A percentile compares a stretch with the other conserved stretches of the same genome.
Evolutionary conservation across 2,888 invertebrate genomes (phyloP).

Genomic region (Serrognathus titanus): DNA sequence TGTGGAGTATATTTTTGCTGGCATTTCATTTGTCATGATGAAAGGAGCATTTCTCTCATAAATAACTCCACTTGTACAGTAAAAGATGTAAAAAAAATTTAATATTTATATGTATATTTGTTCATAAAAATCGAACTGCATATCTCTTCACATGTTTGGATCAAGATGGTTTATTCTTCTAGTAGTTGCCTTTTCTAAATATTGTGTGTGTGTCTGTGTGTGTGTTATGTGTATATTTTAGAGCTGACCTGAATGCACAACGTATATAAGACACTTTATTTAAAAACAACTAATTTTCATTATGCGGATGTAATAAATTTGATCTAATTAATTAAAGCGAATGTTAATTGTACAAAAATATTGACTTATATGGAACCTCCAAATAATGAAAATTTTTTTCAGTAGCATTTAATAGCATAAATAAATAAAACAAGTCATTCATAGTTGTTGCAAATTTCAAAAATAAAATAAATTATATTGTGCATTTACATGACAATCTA

Average conservation of each 20-base stretch:
- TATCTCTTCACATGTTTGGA: background rate
- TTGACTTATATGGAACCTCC: no score
- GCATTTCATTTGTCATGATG: conserved; percentile 2
- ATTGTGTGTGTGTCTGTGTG: background rate
- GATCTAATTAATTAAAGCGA: no score
- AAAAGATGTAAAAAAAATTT: background rate
- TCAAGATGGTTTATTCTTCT: background rate
- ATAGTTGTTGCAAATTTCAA: background rate
- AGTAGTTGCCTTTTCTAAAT: conserved; percentile 1
- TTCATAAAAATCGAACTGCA: background rate
- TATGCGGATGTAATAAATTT: no score
- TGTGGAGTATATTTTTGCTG: conserved; percentile 18
- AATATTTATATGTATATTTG: conserved; percentile 5
- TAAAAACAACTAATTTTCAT: no score
- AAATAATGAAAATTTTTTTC: no score
- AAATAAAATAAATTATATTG: background rate
- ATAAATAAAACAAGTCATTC: background rate
- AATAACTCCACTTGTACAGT: conserved; percentile 5
- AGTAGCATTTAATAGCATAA: no score
- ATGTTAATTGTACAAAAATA: no score
- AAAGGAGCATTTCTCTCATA: background rate
- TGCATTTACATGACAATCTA: conserved; percentile 1
- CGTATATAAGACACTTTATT: no score
- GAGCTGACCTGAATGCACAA: no score
- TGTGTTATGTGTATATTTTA: background rate